Evolutionary conservation across 2,797 vertebrate genomes (phyloP), one percentile per base, ranked within the genome.

Genomic region (Tragopan temminckii): DNA sequence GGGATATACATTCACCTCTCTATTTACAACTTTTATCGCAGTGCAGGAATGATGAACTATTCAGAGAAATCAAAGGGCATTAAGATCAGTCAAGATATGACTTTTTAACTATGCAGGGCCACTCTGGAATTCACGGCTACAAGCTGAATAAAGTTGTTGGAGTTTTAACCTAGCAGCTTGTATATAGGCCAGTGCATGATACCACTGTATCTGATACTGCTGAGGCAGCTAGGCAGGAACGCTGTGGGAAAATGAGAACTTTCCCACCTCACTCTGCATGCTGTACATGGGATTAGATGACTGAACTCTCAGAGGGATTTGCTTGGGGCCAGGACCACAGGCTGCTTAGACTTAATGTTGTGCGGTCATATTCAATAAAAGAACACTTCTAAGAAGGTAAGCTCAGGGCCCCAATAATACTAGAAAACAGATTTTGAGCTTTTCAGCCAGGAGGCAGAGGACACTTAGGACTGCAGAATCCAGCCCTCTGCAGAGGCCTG

Each of bases 161-260:
- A 3, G 3, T 69, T 84, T 78, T 57, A 76, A 78, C 8, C 4
- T 7, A 50, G 31, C 4, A 1, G 13, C 4, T 70, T 45, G 14
- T 85, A 5, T 25, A 55, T 59, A 2, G 15, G 59, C 16, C 55
- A 53, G 24, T 6, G 8, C 4, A 1, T 8, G 58, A 46, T 20
- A 62, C 7, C 23, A 80, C n/a, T 35, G 6, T 0, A 0, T 75
- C 70, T 75, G 21, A 62, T 14, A 9, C 31, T 40, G 10, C 19
- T 43, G 7, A 33, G 7, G 7, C 33, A 81, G 42, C 31, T 21
- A 6, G 13, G 50, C 1, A 4, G 17, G 35, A 64, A 75, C 0
- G 0, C 5, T 23, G 43, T 3, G 19, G 52, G 17, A 76, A 80
- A 23, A 88, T 11, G n/a, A 94, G 16, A 62, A 24, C 7, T 33